Evolutionary conservation across 2,797 vertebrate species (phyloP), one percentile per base, ranked within the genome.

Genomic region (Halcyon badia): DNA sequence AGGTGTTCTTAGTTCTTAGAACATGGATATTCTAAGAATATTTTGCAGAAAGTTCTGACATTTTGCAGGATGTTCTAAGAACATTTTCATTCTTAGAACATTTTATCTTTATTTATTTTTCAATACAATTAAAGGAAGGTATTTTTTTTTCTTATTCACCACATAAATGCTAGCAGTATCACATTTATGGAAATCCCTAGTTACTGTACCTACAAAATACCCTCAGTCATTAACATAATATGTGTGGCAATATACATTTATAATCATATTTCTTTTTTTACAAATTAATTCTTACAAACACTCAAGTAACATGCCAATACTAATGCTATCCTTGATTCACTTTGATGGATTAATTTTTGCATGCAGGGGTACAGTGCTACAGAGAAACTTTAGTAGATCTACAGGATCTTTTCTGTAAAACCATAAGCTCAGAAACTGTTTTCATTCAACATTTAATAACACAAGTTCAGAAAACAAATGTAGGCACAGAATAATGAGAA

Each of bases 241-340:
- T 9, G 0, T 46, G 7, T 2, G 3, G 4, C 5, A 66, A 44
- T 31, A 48, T 61, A 13, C 2, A 1, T 62, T 61, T 73, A 8
- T 11, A 61, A 60, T 71, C 57, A 3, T 2, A 28, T 66, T 41
- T 92, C 1, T 44, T 84, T 87, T 71, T 24, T 31, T 41, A 18
- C 6, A 52, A 61, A 44, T n/a, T 39, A 12, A 19, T 83, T 66
- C 9, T 62, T 28, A 19, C 1, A 14, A 84, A 12, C 0, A 20
- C 24, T 41, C 6, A 39, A 46, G 14, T 51, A 60, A 64, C 15
- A 5, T 41, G 5, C 26, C 16, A 70, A 21, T 56, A 31, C 10
- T 52, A 31, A 46, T 18, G 13, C 2, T 71, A 66, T 37, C 1
- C 5, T 65, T 30, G 22, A 61, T 70, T 30, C 2, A 10, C 3